Evolutionary conservation across 2,113 vertebrate genomes (phyloP), one percentile per base, ranked within the genome.

Genomic region (Rissa tridactyla): DNA sequence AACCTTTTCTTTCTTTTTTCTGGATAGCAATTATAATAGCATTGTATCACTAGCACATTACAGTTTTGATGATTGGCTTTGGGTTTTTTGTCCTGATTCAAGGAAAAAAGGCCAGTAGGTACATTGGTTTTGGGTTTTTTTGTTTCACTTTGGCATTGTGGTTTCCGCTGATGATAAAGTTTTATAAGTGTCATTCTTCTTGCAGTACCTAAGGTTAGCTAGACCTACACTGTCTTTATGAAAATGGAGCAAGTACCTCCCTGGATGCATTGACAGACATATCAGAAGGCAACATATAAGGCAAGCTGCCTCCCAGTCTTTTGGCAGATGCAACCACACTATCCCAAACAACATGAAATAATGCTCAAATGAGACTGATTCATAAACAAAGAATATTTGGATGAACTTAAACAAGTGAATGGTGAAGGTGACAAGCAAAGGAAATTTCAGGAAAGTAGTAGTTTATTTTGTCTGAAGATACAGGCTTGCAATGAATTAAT

Each of bases 391-490:
- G 34, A 71, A 22, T 69, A 82, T 78, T 89, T 85, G 47, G 14
- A 15, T 60, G 38, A 85, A 68, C n/a, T 42, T 66, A 85, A 84
- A 40, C 23, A 71, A 64, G 17, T 19, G 38, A 65, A 30, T 83
- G 8, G 87, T 71, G 61, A 71, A 64, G 6, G 7, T 68, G 79
- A 68, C 57, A 79, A 79, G 22, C 5, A 71, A 72, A 90, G 11
- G 29, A 84, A 40, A 94, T 55, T 82, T 79, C 55, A 30, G 52
- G 36, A 81, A 86, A 88, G 13, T 78, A 60, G 40, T 36, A 12
- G 17, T 54, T 86, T 88, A 17, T 88, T 75, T 94, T 95, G 55
- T 30, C 55, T 86, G 55, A 86, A 70, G 61, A 77, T 27, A 77
- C 9, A 46, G 30, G 5, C 25, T 88, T 83, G 57, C 29, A 62